Conservation (phyloP, 1,140 invertebrate species). For the Periplaneta americana region DNA sequence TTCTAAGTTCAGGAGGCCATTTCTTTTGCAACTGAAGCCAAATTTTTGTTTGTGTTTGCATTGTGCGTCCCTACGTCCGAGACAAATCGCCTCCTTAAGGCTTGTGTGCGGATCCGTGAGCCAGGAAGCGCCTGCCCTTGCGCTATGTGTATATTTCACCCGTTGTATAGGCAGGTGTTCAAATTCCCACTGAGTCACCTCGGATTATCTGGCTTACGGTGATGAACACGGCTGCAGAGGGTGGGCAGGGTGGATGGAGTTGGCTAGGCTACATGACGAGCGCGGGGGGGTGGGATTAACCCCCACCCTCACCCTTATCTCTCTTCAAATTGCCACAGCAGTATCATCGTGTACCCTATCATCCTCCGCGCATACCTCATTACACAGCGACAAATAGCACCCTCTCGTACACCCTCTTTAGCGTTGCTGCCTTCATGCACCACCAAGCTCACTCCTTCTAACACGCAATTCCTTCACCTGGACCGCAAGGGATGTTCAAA, state of each 20-base stretch:
- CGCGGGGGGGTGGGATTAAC: conserved; percentile 5
- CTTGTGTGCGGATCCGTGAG: too few relatives aligned
- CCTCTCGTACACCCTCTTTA: too few relatives aligned
- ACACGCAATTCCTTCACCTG: conserved; percentile 1
- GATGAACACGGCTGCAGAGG: conserved; percentile 2
- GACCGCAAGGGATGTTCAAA: background rate
- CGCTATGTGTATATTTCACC: background rate
- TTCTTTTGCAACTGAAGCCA: too few relatives aligned
- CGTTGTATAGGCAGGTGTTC: background rate
- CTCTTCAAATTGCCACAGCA: background rate
- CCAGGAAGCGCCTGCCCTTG: background rate
- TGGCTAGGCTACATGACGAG: background rate
- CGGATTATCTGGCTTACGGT: conserved; percentile 11
- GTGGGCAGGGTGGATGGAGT: too few relatives aligned
- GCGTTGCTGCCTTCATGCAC: too few relatives aligned
- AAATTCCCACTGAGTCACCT: conserved; percentile 9
- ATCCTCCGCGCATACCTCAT: conserved; percentile 5
- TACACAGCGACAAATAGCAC: conserved; percentile 7
- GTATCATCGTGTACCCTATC: background rate
- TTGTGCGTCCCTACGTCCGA: too few relatives aligned
- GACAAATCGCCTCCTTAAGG: too few relatives aligned
- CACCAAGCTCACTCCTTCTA: background rate
- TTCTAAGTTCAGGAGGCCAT: too few relatives aligned
- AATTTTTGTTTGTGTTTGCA: too few relatives aligned
- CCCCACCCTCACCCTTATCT: conserved; percentile 1